Evolutionary conservation across 1,140 invertebrate genomes (phyloP).

Genomic region (Teleopsis dalmanni): DNA sequence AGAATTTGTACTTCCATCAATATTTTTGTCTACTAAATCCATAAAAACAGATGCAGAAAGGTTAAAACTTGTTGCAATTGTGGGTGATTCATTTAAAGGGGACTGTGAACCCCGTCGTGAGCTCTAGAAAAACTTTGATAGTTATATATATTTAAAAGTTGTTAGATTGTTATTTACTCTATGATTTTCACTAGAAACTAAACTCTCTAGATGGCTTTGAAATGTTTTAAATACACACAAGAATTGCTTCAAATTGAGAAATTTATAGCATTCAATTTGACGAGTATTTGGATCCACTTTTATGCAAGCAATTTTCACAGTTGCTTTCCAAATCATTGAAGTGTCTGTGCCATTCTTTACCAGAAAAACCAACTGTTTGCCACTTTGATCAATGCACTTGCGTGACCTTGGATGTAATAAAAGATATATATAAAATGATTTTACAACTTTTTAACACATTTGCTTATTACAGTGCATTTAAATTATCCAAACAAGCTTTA

Average conservation of each 20-base stretch:
- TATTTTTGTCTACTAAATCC: conserved; percentile 27
- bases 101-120: conserved; percentile 12
- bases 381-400: conserved; percentile 52
- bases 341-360: conserved; percentile 58
- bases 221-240: conserved; percentile 50
- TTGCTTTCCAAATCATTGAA: conserved; percentile 61
- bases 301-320: conserved; percentile 57
- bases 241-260: conserved; percentile 57
- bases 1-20: conserved; percentile 6
- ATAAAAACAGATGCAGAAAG: conserved; percentile 36
- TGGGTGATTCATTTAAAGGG: conserved; percentile 1
- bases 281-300: conserved; percentile 50
- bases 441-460: neutral
- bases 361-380: conserved; percentile 58
- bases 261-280: conserved; percentile 50
- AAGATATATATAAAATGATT: neutral
- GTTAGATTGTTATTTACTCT: conserved; percentile 7
- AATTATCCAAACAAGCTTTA: conserved; percentile 43
- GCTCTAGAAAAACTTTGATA: neutral
- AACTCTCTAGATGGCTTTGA: conserved; percentile 23
- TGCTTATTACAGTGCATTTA: conserved; percentile 48
- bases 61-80: neutral
- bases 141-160: neutral
- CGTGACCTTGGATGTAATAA: conserved; percentile 45
- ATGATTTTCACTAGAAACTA: conserved; percentile 23